Evolutionary conservation across 1,140 invertebrate genomes (phyloP).

Genomic region (Brachionus plicatilis): DNA sequence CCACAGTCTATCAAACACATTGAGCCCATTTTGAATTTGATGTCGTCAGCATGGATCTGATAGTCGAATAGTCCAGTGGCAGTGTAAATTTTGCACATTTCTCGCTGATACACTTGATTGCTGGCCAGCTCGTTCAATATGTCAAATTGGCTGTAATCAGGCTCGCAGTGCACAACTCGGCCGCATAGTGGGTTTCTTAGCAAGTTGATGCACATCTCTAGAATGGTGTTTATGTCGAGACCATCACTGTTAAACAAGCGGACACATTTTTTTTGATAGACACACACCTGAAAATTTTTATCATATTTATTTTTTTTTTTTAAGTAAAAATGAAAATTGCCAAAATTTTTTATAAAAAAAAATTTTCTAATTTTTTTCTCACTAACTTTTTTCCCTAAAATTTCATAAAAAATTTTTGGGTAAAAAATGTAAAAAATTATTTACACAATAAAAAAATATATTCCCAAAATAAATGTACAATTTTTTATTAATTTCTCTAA

Average conservation of each 20-base stretch:
- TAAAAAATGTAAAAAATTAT: too few species aligned
- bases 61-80: neutral
- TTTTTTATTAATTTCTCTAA: too few species aligned
- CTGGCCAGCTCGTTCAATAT: neutral
- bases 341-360: too few species aligned
- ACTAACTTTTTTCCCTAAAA: too few species aligned
- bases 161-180: neutral
- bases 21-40: neutral
- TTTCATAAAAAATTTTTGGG: too few species aligned
- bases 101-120: neutral
- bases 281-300: neutral
- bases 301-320: too few species aligned
- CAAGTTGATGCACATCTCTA: neutral
- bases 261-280: neutral
- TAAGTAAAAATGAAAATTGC: too few species aligned
- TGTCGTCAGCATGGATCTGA: neutral
- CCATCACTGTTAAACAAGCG: neutral
- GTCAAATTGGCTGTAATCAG: neutral
- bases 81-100: neutral
- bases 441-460: too few species aligned
- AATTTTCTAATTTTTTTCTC: too few species aligned
- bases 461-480: too few species aligned
- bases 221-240: neutral
- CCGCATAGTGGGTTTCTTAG: neutral
- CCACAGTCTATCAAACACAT: neutral